phyloP scores from a whole-genome alignment of 2,888 invertebrate species.

The Cephus pulcher region DNA sequence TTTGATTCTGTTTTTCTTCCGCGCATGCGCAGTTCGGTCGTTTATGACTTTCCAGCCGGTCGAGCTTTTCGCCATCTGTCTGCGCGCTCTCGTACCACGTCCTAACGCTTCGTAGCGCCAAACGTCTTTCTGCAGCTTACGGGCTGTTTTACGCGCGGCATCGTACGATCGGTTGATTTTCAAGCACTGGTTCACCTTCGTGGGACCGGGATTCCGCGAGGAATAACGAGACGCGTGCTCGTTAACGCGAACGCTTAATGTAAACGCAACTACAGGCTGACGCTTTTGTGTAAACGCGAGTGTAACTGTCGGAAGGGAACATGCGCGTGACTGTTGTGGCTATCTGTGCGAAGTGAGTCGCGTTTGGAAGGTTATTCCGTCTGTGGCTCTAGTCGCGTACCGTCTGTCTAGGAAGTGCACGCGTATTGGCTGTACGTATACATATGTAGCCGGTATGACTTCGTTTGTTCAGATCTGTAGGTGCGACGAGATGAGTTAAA shows the following conservation, averaged over 20 bases:
- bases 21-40: no score
- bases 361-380: not conserved
- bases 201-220: not conserved
- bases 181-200: slow-evolving; percentile 34
- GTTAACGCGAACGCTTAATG: not conserved
- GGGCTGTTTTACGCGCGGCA: not conserved
- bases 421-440: not conserved
- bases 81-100: no score
- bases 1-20: not conserved
- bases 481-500: no score
- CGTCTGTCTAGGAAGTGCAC: not conserved
- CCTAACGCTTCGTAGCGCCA: not conserved
- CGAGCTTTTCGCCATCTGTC: not conserved
- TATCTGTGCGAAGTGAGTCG: not conserved
- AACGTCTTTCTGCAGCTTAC: not conserved
- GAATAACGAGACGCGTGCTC: not conserved
- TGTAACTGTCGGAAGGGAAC: not conserved
- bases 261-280: no score
- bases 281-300: not conserved
- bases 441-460: not conserved
- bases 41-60: not conserved
- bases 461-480: not conserved
- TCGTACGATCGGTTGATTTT: slow-evolving; percentile 27
- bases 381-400: not conserved
- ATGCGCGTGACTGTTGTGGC: not conserved